A percentile compares a stretch with the other conserved stretches of the same genome.
Evolutionary conservation across 2,888 invertebrate genomes (phyloP).

Genomic region (Amphipyra tragopoginis): DNA sequence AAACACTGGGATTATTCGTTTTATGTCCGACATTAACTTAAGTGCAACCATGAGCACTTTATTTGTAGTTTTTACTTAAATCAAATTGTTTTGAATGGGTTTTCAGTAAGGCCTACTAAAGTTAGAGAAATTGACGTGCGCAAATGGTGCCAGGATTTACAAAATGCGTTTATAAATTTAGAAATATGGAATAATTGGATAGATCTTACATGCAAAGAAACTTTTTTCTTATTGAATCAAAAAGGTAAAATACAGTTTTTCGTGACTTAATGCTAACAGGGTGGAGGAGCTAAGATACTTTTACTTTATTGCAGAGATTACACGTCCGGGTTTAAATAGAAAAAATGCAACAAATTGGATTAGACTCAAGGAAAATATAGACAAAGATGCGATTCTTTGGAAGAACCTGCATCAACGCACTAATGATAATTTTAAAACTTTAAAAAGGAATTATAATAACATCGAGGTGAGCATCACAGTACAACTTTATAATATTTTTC

Average conservation of each 20-base stretch:
- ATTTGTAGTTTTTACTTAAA: not conserved
- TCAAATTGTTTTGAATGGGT: constrained; percentile 14
- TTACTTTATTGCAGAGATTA: constrained; percentile 17
- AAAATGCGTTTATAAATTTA: constrained; percentile 70
- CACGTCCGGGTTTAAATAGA: constrained; percentile 15
- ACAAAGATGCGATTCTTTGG: constrained; percentile 71
- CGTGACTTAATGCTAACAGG: not conserved
- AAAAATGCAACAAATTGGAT: constrained; percentile 58
- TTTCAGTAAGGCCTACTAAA: constrained; percentile 57
- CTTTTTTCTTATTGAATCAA: constrained; percentile 61
- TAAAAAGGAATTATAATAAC: constrained; percentile 49
- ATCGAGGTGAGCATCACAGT: constrained; percentile 50
- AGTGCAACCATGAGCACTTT: too few species aligned
- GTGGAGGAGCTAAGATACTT: not conserved
- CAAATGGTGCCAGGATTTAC: constrained; percentile 75
- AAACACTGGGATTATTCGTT: too few species aligned
- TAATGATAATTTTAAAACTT: constrained; percentile 58
- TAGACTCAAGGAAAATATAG: constrained; percentile 65
- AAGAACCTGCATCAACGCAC: constrained; percentile 65
- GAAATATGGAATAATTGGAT: constrained; percentile 80
- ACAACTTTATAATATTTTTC: not conserved
- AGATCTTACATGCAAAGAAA: constrained; percentile 64
- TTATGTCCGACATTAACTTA: too few species aligned
- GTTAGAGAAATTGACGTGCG: constrained; percentile 59
- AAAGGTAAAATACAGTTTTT: constrained; percentile 53